Evolutionary conservation across 37 sponge, comb jelly and placozoan species (phyloP).

Genomic region (Cladorhizidae sp.): DNA sequence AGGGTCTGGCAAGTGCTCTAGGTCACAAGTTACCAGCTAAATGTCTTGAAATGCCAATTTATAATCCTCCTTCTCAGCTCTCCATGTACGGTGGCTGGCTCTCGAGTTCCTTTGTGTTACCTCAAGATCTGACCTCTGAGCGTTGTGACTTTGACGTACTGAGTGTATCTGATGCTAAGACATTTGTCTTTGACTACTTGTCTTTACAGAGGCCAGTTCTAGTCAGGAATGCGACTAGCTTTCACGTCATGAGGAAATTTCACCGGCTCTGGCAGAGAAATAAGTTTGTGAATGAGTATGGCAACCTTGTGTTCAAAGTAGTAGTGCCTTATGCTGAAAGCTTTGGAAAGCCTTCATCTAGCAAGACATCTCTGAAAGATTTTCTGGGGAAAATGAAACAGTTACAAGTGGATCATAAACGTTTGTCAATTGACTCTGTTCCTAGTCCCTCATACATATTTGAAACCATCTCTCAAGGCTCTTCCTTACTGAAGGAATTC

Average conservation of each 20-base stretch:
- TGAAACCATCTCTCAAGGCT: slow-evolving; percentile 43
- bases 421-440: neutral
- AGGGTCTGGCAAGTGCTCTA: slow-evolving; percentile 43
- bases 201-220: slow-evolving; percentile 79
- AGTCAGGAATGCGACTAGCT: slow-evolving; percentile 66
- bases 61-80: slow-evolving; percentile 23
- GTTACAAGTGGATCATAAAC: slow-evolving; percentile 12
- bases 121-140: slow-evolving; percentile 64
- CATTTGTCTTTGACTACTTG: slow-evolving; percentile 79
- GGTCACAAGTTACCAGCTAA: slow-evolving; percentile 21
- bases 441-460: slow-evolving; percentile 58
- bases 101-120: slow-evolving; percentile 41
- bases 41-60: slow-evolving; percentile 24
- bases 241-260: slow-evolving; percentile 35
- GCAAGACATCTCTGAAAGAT: slow-evolving; percentile 32
- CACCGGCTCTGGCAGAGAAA: slow-evolving; percentile 63
- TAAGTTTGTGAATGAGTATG: slow-evolving; percentile 73
- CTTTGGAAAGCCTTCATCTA: slow-evolving; percentile 29
- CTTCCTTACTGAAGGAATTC: slow-evolving; percentile 68
- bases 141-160: slow-evolving; percentile 86
- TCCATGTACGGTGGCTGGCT: slow-evolving; percentile 71
- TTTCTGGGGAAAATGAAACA: slow-evolving; percentile 58
- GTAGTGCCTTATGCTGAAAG: slow-evolving; percentile 62
- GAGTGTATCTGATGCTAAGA: slow-evolving; percentile 22
- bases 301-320: slow-evolving; percentile 40